Base-by-base conservation (phyloP, 2,113 vertebrate species). In the Phylloscopus whistleri region DNA sequence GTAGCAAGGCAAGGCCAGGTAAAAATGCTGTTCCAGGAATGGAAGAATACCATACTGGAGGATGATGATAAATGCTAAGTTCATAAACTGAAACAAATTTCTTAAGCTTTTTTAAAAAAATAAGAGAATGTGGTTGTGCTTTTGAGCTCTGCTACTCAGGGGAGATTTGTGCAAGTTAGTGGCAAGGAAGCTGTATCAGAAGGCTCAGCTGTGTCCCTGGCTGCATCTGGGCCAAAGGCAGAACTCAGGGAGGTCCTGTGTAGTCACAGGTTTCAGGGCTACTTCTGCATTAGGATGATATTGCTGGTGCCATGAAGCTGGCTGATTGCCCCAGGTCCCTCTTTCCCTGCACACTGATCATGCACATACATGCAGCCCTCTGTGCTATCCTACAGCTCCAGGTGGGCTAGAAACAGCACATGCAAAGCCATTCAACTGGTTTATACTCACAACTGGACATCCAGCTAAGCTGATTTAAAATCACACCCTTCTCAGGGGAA, bases 301-400 rank as follows among this genome's bases (percentile, higher is more conserved):
- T 5, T 44, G n/a, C 44, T 62, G 37, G 44, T 16, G 72, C 30
- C 33, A 73, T 11, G 58, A 46, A 33, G 39, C 17, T 46, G 49
- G 41, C 60, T 73, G 46, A 28, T 8, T 62, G 12, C 16, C 52
- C 31, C 44, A 39, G 12, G 20, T 35, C n/a, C 33, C 37, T 44
- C 49, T 5, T 56, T 64, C 52, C 27, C 37, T 8, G 16, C n/a
- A 48, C 39, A 14, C 20, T 35, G 46, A 62, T n/a, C 15, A 7
- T 27, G 26, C 18, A 6, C 18, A 44, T 2, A 23, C n/a, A 41
- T 0, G 0, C 31, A 56, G 52, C 30, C 35, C 56, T 72, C 62
- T 82, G 56, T 77, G 59, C n/a, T 8, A 41, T 13, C 24, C 3
- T 7, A 6, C 2, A 52, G 60, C 48, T 70, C 35, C 49, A 67